Conservation (phyloP, 2,888 invertebrate genomes). For the Sisyra nigra region DNA sequence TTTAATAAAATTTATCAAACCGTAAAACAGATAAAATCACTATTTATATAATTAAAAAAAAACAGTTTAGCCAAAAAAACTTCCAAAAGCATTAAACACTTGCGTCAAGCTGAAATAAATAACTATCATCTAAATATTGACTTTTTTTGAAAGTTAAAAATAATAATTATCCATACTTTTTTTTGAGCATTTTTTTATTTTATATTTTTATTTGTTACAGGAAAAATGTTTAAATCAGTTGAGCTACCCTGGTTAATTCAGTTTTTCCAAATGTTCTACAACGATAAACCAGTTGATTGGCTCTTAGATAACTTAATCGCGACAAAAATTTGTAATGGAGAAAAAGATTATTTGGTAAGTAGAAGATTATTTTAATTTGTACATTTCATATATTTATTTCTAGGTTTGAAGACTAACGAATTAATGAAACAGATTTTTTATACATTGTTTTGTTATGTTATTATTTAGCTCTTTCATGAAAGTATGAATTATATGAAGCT, state of each 20-base stretch:
- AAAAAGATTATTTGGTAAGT: slow-evolving; percentile 49
- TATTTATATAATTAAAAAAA: too few relatives aligned
- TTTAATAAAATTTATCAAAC: too few relatives aligned
- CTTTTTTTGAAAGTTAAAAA: too few relatives aligned
- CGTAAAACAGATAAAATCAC: too few relatives aligned
- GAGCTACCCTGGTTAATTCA: slow-evolving; percentile 76
- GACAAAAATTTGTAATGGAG: slow-evolving; percentile 76
- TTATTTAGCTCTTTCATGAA: too few relatives aligned
- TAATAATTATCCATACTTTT: too few relatives aligned
- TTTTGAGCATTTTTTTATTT: too few relatives aligned
- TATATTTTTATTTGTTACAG: too few relatives aligned
- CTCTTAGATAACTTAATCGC: slow-evolving; percentile 76
- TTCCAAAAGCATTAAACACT: too few relatives aligned
- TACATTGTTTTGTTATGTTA: background rate
- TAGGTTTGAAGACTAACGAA: background rate
- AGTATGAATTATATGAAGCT: background rate
- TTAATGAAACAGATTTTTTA: background rate
- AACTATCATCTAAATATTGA: too few relatives aligned
- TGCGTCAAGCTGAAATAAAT: too few relatives aligned
- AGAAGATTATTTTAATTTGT: slow-evolving; percentile 7
- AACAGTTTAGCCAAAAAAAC: too few relatives aligned
- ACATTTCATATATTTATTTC: background rate
- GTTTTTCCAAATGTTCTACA: slow-evolving; percentile 89
- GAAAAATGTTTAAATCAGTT: slow-evolving; percentile 78
- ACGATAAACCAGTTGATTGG: slow-evolving; percentile 96